A percentile compares a stretch with the other conserved stretches of the same genome.
These are phyloP conservation scores for Perizoma flavofasciatum DNA, from an alignment of 2,888 invertebrate species.

Conservation along the genomic window DNA sequence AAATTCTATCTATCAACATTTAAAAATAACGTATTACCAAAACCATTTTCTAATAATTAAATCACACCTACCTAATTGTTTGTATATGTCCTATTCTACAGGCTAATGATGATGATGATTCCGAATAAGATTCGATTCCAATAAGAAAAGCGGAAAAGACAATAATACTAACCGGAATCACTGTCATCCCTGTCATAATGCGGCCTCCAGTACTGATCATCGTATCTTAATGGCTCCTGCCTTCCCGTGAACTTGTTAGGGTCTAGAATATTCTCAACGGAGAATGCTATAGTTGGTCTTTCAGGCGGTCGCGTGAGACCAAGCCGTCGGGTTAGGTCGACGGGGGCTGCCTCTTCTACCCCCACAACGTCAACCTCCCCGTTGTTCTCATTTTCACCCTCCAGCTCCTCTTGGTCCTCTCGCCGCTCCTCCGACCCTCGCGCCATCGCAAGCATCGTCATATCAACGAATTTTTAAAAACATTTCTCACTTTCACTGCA, in stretches of 20 bases:
- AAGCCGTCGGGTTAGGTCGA: conserved; percentile 77
- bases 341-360: conserved; percentile 77
- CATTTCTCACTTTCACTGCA: conserved; percentile 53
- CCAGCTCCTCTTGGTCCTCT: conserved; percentile 63
- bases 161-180: conserved; percentile 75
- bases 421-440: conserved; percentile 74
- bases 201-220: conserved; percentile 83
- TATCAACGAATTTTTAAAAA: conserved; percentile 63
- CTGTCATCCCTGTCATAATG: conserved; percentile 84
- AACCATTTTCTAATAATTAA: too few relatives aligned
- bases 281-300: conserved; percentile 88
- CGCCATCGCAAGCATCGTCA: conserved; percentile 83
- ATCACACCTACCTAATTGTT: too few relatives aligned
- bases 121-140: conserved; percentile 4
- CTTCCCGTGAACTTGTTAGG: conserved; percentile 94
- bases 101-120: too few relatives aligned
- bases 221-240: conserved; percentile 78
- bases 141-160: not conserved
- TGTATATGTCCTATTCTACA: too few relatives aligned
- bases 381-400: conserved; percentile 65
- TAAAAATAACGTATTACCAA: too few relatives aligned
- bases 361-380: conserved; percentile 78
- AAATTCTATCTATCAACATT: too few relatives aligned
- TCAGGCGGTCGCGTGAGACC: conserved; percentile 84
- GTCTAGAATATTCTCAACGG: conserved; percentile 95